Evolutionary conservation across 2,888 invertebrate genomes (phyloP).

Genomic region (Lysandra coridon): DNA sequence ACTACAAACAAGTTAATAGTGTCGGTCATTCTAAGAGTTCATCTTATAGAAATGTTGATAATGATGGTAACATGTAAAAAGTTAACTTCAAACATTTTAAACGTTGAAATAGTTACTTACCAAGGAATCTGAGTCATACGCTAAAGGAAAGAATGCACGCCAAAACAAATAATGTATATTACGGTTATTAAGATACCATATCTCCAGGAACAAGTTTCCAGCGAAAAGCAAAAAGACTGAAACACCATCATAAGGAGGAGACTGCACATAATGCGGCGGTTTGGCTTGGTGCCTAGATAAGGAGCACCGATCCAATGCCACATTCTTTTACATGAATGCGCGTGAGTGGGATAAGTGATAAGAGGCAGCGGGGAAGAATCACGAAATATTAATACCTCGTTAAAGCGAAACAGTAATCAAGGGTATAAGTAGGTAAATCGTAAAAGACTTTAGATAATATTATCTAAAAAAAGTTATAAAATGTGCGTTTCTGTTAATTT

Average conservation of each 20-base stretch:
- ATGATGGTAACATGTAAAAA: neutral
- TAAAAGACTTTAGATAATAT: too few relatives aligned
- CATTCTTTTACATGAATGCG: slow-evolving; percentile 62
- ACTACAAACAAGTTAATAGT: too few relatives aligned
- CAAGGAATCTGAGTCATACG: slow-evolving; percentile 2
- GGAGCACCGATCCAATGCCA: slow-evolving; percentile 52
- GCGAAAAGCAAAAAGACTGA: slow-evolving; percentile 42
- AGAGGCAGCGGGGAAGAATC: slow-evolving; percentile 29
- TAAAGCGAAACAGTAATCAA: too few relatives aligned
- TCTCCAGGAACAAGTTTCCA: slow-evolving; percentile 39
- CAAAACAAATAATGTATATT: slow-evolving; percentile 34
- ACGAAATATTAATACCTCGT: neutral
- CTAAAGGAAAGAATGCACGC: slow-evolving; percentile 5
- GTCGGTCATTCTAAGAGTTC: too few relatives aligned
- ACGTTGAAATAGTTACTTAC: neutral
- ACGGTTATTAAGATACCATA: slow-evolving; percentile 28
- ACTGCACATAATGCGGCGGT: slow-evolving; percentile 46
- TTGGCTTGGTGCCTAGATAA: slow-evolving; percentile 54
- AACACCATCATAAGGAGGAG: slow-evolving; percentile 47
- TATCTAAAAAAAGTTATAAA: too few relatives aligned
- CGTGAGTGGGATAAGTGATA: slow-evolving; percentile 34
- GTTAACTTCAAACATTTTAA: neutral
- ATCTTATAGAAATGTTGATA: neutral
- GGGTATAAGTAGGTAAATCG: too few relatives aligned
- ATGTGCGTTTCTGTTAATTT: too few relatives aligned